These are phyloP conservation scores for Achatina immaculata DNA, from an alignment of 1,140 invertebrate species.

Conservation along the genomic window DNA sequence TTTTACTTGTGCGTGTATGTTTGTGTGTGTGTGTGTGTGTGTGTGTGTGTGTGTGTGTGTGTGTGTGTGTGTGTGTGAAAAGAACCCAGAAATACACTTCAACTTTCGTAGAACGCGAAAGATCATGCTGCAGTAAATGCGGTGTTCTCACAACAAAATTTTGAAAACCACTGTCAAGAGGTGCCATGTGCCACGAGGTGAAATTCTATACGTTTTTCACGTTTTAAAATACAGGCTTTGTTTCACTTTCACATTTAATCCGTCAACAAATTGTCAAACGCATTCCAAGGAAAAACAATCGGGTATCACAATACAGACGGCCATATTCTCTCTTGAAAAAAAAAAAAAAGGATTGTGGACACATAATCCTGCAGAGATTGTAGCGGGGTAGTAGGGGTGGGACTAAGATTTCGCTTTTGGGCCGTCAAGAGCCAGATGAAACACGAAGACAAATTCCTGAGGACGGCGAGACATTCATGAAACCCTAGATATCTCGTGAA, in stretches of 20 bases:
- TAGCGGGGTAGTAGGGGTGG: neutral
- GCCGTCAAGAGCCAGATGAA: neutral
- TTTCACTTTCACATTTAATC: neutral
- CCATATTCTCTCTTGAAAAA: neutral
- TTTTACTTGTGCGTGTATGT: too few species aligned
- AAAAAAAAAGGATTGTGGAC: neutral
- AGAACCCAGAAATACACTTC: too few species aligned
- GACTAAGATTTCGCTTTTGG: neutral
- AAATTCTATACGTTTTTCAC: too few species aligned
- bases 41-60: too few species aligned
- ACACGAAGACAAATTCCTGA: neutral
- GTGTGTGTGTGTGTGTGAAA: too few species aligned
- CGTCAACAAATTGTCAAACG: neutral
- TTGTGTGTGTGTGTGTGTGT: too few species aligned
- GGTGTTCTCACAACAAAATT: too few species aligned
- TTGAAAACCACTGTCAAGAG: too few species aligned
- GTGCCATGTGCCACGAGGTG: too few species aligned
- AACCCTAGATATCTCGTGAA: conserved; percentile 1
- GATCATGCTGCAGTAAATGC: too few species aligned
- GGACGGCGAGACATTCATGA: neutral
- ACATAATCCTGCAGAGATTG: neutral
- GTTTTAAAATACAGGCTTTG: neutral
- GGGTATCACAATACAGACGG: neutral
- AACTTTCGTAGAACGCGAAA: too few species aligned
- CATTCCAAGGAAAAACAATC: neutral